These are phyloP conservation scores for Setipinna tenuifilis DNA, from an alignment of 2,797 vertebrate genomes.

Conservation along the genomic window DNA sequence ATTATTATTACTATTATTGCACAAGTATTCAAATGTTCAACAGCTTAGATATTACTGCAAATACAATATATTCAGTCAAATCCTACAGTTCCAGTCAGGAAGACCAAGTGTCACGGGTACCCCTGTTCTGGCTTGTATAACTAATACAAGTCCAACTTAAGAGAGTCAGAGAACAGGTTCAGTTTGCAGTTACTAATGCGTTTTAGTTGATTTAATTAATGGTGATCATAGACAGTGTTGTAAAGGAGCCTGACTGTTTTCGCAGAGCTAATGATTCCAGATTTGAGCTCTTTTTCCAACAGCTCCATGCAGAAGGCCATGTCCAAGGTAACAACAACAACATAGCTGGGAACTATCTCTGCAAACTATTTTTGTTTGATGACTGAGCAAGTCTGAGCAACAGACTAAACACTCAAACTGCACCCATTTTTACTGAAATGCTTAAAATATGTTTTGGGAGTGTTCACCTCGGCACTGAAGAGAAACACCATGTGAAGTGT, in stretches of 20 bases:
- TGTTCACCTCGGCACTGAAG: neutral
- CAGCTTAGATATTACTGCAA: no score
- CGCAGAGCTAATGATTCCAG: neutral
- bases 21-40: no score
- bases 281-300: neutral
- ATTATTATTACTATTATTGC: no score
- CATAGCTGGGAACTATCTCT: neutral
- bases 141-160: neutral
- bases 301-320: neutral
- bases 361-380: neutral
- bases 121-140: neutral
- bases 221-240: neutral
- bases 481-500: neutral
- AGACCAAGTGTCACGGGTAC: neutral
- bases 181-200: neutral
- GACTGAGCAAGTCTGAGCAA: neutral
- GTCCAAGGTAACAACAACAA: neutral
- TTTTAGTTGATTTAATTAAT: neutral
- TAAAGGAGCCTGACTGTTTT: neutral
- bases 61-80: no score
- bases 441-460: neutral
- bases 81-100: neutral
- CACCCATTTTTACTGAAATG: neutral
- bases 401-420: neutral
- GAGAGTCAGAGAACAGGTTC: neutral